Evolutionary conservation across 2,888 invertebrate genomes (phyloP), one percentile per base, ranked within the genome.

Genomic region (Dusona sp.): DNA sequence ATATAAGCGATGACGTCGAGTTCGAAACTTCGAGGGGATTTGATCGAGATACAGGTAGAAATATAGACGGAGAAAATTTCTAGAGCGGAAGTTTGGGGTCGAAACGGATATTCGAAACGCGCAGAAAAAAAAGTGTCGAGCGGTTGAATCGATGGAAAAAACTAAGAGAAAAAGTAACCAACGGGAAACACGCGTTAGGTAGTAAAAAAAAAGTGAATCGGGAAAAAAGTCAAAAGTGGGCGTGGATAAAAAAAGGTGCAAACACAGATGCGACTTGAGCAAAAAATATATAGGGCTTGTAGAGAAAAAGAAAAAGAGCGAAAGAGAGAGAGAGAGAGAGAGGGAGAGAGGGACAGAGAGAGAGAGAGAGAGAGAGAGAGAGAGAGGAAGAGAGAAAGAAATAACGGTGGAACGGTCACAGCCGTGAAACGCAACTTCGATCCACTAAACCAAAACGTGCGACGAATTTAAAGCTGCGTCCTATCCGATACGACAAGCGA

Each of bases 391-490:
- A 57, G 73, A 25, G 54, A 79, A 74, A 42, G 48, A 48, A 84
- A 78, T 78, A 33, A 67, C 51, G 67, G 67, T 48, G 57, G 38
- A 70, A 29, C 64, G 51, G 68, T 65, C 61, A 33, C 61, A 77
- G 70, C 22, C 78, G 75, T 75, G 75, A 70, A 82, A 79, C 84
- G 80, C 87, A 79, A 82, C 88, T 84, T 89, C 87, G 87, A 89
- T 83, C 87, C 87, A 85, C 88, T 80, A 86, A 87, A 87, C 80
- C 87, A 84, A 89, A 88, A 87, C 89, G 88, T 89, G 89, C 77
- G 65, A 73, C 70, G 89, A 88, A 88, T 89, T 85, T 82, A 64
- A 80, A 88, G 68, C 67, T 36, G 48, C 48, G 36, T 77, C 57
- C 85, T 83, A 81, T 87, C 68, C 74, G 64, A 78, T 81, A 45